Evolutionary conservation across 2,113 vertebrate genomes (phyloP).

Genomic region (Malurus melanocephalus): DNA sequence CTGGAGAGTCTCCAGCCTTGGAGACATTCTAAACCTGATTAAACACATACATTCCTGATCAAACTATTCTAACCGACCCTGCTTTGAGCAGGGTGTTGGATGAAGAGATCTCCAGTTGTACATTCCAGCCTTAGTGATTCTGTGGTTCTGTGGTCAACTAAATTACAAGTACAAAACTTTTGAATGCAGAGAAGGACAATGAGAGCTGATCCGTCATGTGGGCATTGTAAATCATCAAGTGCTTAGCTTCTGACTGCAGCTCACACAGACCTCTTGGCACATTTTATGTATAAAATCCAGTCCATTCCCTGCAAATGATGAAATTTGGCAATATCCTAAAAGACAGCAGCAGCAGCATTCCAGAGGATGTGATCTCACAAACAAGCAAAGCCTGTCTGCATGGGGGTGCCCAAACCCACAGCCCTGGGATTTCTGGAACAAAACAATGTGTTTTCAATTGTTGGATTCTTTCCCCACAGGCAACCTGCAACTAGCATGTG

Average conservation of each 20-base stretch:
- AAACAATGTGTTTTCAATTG: background rate
- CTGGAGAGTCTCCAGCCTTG: background rate
- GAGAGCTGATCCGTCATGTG: background rate
- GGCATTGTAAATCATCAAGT: background rate
- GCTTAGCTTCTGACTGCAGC: slow-evolving; percentile 12
- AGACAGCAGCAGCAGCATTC: background rate
- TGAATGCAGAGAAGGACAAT: background rate
- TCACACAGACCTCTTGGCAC: background rate
- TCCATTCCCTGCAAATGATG: background rate
- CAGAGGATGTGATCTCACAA: background rate
- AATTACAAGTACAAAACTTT: background rate
- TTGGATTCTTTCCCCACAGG: background rate
- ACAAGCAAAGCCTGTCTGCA: background rate
- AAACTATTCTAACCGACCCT: background rate
- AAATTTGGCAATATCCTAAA: background rate
- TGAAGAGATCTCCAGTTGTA: background rate
- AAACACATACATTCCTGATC: background rate
- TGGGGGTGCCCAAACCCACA: background rate
- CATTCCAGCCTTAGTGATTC: background rate
- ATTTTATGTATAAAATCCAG: slow-evolving; percentile 36
- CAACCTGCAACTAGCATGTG: background rate
- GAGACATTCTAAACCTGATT: background rate
- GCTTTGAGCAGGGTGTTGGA: background rate
- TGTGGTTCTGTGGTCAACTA: background rate
- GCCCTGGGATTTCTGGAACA: background rate